Percentiles rank a stretch among this genome's conserved stretches.
Conservation (phyloP, 2,888 invertebrate genomes). For the Drosophila prostipennis region DNA sequence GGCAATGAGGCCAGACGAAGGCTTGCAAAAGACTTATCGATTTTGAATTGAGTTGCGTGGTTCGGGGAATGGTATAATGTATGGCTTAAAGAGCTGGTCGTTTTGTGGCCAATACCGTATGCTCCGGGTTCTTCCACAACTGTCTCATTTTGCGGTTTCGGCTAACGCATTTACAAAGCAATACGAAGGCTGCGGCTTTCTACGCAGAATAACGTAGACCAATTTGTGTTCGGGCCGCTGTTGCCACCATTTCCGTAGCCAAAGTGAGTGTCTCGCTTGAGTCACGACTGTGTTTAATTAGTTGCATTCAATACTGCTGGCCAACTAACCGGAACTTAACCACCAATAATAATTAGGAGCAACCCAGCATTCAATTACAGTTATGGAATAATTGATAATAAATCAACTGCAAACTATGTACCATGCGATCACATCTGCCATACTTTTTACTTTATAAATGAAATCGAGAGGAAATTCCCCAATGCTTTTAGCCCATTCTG, state of each 20-base stretch:
- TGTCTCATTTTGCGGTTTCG: slow-evolving; percentile 31
- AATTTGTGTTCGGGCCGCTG: slow-evolving; percentile 13
- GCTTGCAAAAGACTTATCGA: slow-evolving; percentile 27
- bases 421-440: neutral
- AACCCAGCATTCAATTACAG: neutral
- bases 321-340: neutral
- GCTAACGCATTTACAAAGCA: slow-evolving; percentile 39
- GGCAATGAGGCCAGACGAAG: slow-evolving; percentile 31
- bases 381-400: slow-evolving; percentile 11
- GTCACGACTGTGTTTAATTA: slow-evolving; percentile 26
- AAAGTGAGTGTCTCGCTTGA: slow-evolving; percentile 5
- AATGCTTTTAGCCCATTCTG: slow-evolving; percentile 1
- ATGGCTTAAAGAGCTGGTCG: slow-evolving; percentile 13
- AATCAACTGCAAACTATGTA: neutral
- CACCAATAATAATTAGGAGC: neutral
- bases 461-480: slow-evolving; percentile 1
- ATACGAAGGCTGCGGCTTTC: slow-evolving; percentile 29
- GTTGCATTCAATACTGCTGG: slow-evolving; percentile 11
- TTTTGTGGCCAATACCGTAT: neutral
- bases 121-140: slow-evolving; percentile 1
- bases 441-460: neutral
- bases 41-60: slow-evolving; percentile 19
- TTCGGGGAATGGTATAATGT: neutral
- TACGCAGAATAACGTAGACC: slow-evolving; percentile 2
- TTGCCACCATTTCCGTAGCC: slow-evolving; percentile 7